Evolutionary conservation across 2,797 vertebrate genomes (phyloP).

Genomic region (Danio jaintianensis): DNA sequence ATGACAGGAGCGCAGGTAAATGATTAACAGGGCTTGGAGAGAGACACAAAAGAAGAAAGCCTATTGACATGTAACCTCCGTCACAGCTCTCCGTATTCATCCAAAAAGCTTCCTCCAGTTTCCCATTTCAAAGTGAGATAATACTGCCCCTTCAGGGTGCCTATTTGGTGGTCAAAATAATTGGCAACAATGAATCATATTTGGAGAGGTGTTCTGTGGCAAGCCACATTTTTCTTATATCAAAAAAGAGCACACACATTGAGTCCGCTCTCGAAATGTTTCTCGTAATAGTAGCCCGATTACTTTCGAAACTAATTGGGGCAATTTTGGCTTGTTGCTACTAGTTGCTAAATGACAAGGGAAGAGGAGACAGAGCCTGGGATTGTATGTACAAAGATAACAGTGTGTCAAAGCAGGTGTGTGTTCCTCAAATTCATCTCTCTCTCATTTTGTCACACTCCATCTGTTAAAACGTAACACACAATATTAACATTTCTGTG

Average conservation of each 20-base stretch:
- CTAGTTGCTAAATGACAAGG: conserved; percentile 5
- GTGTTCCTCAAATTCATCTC: background rate
- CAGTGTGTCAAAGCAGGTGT: background rate
- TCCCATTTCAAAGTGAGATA: conserved; percentile 40
- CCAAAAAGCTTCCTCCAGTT: conserved; percentile 15
- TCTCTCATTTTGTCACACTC: background rate
- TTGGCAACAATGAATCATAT: conserved; percentile 45
- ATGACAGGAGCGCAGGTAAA: conserved; percentile 20
- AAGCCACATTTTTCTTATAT: conserved; percentile 41
- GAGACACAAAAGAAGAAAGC: conserved; percentile 28
- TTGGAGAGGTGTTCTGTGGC: conserved; percentile 26
- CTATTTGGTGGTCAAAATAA: conserved; percentile 41
- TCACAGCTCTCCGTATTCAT: conserved; percentile 20
- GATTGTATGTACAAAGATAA: conserved; percentile 16
- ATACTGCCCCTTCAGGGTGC: conserved; percentile 64
- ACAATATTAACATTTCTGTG: background rate
- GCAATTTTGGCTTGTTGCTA: conserved; percentile 57
- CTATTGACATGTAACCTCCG: conserved; percentile 42
- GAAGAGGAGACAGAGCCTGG: conserved; percentile 1
- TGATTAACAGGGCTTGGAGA: conserved; percentile 35
- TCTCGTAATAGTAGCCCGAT: conserved; percentile 27
- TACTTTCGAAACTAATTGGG: conserved; percentile 34
- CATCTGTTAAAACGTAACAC: background rate
- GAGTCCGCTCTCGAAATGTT: conserved; percentile 18
- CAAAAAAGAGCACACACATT: conserved; percentile 19